Evolutionary conservation across 1,140 invertebrate species (phyloP), one percentile per base, ranked within the genome.

Genomic region (Drosophila ercepeae): DNA sequence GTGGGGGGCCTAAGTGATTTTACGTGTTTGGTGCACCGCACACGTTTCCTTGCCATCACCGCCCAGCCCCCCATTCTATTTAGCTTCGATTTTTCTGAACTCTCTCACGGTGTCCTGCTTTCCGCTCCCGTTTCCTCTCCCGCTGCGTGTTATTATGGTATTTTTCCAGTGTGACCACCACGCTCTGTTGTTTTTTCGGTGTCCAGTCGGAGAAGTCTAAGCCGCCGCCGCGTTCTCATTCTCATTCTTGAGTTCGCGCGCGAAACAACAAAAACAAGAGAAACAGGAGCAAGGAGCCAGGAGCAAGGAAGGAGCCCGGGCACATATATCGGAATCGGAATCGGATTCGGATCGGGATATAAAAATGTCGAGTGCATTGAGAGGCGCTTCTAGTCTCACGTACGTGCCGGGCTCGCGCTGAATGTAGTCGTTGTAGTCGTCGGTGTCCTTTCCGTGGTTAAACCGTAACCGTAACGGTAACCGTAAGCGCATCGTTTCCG

Each of bases 301-400:
- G 73, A 70, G 74, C 77, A 58, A 74, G 29, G n/a, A n/a, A n/a
- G n/a, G n/a, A n/a, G n/a, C n/a, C n/a, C n/a, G 27, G 48, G 25
- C 46, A 65, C 44, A 25, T 39, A 39, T 39, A 39, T 39, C 36
- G 23, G 44, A 46, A 46, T 39, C 45, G 51, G 82, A 68, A 70
- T 70, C 68, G 77, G 78, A 78, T 50, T 72, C 71, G 78, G 75
- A 78, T 67, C 60, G 84, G 89, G 84, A 90, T 90, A 89, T 90
- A 89, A 84, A 89, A 90, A 88, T 90, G 83, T 89, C 82, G 90
- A 90, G 89, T 90, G 72, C 81, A 81, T 70, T 86, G 88, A 73
- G 69, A 73, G 67, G 86, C 75, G 82, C 81, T 77, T 89, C 75
- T 89, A 90, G 89, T 90, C 76, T 90, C 89, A 90, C 81, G 84